Evolutionary conservation across 2,888 invertebrate species (phyloP), one percentile per base, ranked within the genome.

Genomic region (Gastracanthus pulcherrimus): DNA sequence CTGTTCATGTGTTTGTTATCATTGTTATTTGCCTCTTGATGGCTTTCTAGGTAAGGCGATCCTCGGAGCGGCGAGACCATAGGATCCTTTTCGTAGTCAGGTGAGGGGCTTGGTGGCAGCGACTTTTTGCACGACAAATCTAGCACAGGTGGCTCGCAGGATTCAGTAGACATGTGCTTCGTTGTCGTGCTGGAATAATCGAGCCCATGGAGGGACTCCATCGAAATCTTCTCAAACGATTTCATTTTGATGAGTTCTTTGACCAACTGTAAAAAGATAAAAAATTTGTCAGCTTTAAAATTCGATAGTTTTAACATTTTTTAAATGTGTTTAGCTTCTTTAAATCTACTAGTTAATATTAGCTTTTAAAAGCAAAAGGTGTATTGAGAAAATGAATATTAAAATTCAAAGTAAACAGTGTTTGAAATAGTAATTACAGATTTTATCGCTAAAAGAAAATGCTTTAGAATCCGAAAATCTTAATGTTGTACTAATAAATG

Each of bases 71-170:
- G 77, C 16, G 75, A 80, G 0, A 58, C 2, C 48, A 29, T 19
- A 0, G 38, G 1, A 0, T 66, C 67, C n/a, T 72, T 79, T 5
- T 31, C 48, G 26, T 41, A 55, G 19, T 82, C 64, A 9, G 71
- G 1, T 29, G 66, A 2, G 0, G 66, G 78, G 74, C 74, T 58
- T 11, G 79, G 29, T 3, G 76, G 11, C 16, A 62, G 2, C 19
- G 70, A 19, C 41, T 86, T 89, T 38, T 89, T 90, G 64, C 86
- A 87, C 2, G 90, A 90, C 4, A 90, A 82, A 81, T 90, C 90
- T 5, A 90, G 74, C 0, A 87, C 84, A 11, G 87, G 86, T 0
- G 84, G 26, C 7, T 88, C 88, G 13, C 48, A 41, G 0, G 16
- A 1, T n/a, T 72, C 51, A 0, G 5, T 3, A 16, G 23, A 1